Evolutionary conservation across 2,797 vertebrate genomes (phyloP), one percentile per base, ranked within the genome.

Genomic region (Naso thynnoides): DNA sequence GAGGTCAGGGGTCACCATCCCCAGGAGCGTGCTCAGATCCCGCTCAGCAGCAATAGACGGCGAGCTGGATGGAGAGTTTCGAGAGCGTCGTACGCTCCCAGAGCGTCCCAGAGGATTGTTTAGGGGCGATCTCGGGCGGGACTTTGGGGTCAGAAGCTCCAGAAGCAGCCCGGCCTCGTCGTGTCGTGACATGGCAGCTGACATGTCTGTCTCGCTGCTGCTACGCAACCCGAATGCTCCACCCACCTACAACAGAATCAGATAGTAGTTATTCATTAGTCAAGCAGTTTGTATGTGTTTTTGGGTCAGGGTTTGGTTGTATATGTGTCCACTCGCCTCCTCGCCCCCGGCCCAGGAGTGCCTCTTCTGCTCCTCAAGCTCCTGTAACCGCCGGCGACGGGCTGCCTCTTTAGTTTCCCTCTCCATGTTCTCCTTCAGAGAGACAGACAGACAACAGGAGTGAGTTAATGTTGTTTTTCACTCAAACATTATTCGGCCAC

Each of bases 121-220:
- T 1, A 73, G 56, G 2, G 70, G 75, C 0, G 84, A 88, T 3
- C 56, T 59, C 0, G 82, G 68, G 48, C 90, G 88, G 45, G 89
- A 83, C 61, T 84, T 95, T 10, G 78, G 59, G 13, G 16, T 79
- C 31, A 96, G 89, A 47, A 97, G 95, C 47, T 96, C 95, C 76
- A 95, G 89, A 0, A 95, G 84, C 0, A 95, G 86, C 39, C 93
- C 93, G 0, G 71, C 63, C 0, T 88, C 70, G 5, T 94, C 94
- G 0, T 26, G 53, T 66, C 82, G 90, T 2, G 92, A 88, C 70
- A 95, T 44, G 19, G 89, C 85, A 8, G 89, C 79, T 8, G 93
- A 88, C 70, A 98, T 92, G 27, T 98, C 96, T 0, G 94, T 92
- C 88, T 97, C 96, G 23, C 97, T 98, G 86, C 95, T 96, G 91